Evolutionary conservation across 2,113 vertebrate genomes (phyloP), one percentile per base, ranked within the genome.

Genomic region (Capreolus pygargus): DNA sequence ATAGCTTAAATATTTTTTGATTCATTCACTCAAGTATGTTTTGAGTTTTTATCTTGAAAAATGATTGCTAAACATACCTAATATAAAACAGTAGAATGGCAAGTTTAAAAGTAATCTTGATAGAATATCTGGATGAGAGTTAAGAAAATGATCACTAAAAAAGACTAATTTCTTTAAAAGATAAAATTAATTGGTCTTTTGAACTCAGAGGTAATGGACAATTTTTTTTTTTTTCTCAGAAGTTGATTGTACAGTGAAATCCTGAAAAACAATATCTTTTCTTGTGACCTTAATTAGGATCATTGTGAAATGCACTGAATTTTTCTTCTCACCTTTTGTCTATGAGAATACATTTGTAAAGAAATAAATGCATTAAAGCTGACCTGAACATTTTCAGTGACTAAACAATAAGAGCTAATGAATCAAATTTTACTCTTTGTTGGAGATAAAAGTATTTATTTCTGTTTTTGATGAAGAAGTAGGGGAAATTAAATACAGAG

Each of bases 321-420:
- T 67, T 57, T 89, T 61, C 86, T 94, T n/a, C 6, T 64, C 55
- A 76, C 14, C 19, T 10, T 94, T 94, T 96, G 1, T 97, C 43
- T 98, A 78, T 89, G 47, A 79, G 45, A 96, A 98, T 61, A 95
- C 14, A 74, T 98, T 98, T 74, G 97, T 96, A 98, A 96, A 58
- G n/a, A 10, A 94, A 52, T 78, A 97, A 89, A 52, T 33, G 36
- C 36, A 97, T 89, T 98, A 97, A 94, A 96, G 93, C 14, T 79
- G 30, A 95, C 97, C 79, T 57, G 55, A 45, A 98, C 95, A 52
- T 64, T 79, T 96, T 98, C 60, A 39, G 28, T 96, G 27, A 92
- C 50, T 89, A 64, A 76, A 98, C 82, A 98, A 95, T 97, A 67
- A 84, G 95, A 97, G 33, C 90, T 98, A 97, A 98, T 94, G 47